A percentile compares a stretch with the other conserved stretches of the same genome.
These are phyloP conservation scores for Ispidina lecontei DNA, from an alignment of 2,797 vertebrate genomes.

Conservation along the genomic window DNA sequence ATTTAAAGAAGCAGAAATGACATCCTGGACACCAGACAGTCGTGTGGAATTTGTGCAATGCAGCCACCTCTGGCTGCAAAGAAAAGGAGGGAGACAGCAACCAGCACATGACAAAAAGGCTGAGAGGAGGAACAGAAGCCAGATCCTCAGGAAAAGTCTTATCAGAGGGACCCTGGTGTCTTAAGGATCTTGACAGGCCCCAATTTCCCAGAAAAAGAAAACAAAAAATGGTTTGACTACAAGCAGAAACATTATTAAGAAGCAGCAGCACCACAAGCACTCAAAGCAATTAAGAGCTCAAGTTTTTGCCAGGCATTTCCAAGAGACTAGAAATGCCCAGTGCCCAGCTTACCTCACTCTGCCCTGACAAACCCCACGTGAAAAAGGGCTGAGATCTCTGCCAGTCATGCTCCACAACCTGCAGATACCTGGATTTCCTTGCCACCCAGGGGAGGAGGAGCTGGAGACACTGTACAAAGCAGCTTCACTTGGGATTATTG, in stretches of 20 bases:
- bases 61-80: neutral
- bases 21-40: neutral
- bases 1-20: neutral
- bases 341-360: neutral
- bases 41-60: neutral
- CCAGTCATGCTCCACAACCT: neutral
- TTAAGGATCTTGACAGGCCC: neutral
- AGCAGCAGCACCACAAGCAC: neutral
- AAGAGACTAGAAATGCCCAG: neutral
- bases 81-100: neutral
- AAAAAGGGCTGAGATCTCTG: neutral
- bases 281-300: neutral
- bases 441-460: neutral
- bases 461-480: neutral
- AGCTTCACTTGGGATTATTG: fast-evolving
- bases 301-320: neutral
- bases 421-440: neutral
- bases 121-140: neutral
- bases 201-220: neutral
- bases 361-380: neutral
- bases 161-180: neutral
- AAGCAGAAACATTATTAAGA: neutral
- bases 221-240: neutral
- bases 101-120: fast-evolving
- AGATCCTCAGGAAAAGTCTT: neutral